Base-by-base conservation (phyloP, 2,113 vertebrate genomes). In the Rhinolophus sinicus region DNA sequence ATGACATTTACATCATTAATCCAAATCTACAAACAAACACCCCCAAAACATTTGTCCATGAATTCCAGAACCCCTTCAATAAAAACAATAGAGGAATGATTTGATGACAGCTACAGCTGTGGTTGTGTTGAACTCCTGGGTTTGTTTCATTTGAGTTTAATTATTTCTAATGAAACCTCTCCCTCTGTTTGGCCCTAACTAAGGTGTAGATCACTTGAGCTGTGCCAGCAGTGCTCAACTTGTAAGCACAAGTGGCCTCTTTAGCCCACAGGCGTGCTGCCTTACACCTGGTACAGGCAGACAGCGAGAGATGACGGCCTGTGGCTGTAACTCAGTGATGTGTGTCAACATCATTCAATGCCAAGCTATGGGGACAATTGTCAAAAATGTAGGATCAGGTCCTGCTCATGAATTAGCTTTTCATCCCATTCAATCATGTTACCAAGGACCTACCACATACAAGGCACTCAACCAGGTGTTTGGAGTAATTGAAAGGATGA, bases 91-190 rank as follows among this genome's bases (percentile, higher is more conserved):
- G 35, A 93, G 33, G n/a, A 84, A 89, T 62, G 8, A 91, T 83
- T 70, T 89, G 77, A 94, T 90, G 86, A 80, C 88, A 93, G 35
- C 58, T 52, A 72, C 89, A 87, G 58, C 60, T 94, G 73, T n/a
- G 44, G 92, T 90, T 91, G 88, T 81, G 52, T 93, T 93, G 78
- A 86, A 97, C 86, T 95, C 97, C 97, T 95, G 86, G 97, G 97
- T 97, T 98, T 98, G 93, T 97, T 98, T 93, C 95, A 93, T 96
- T 92, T 92, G 86, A 87, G 64, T 96, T 98, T 96, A 97, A 98
- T 97, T 97, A 98, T 97, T 96, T 93, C 95, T 98, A 97, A 97
- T 97, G 97, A 97, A 97, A 93, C 38, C n/a, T 93, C 86, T 95
- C 82, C 82, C 86, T 97, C 86, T 97, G 93, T 97, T 97, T 98